These are phyloP conservation scores for Pseudobourletiella spinata DNA, from an alignment of 1,140 invertebrate genomes.

Conservation along the genomic window DNA sequence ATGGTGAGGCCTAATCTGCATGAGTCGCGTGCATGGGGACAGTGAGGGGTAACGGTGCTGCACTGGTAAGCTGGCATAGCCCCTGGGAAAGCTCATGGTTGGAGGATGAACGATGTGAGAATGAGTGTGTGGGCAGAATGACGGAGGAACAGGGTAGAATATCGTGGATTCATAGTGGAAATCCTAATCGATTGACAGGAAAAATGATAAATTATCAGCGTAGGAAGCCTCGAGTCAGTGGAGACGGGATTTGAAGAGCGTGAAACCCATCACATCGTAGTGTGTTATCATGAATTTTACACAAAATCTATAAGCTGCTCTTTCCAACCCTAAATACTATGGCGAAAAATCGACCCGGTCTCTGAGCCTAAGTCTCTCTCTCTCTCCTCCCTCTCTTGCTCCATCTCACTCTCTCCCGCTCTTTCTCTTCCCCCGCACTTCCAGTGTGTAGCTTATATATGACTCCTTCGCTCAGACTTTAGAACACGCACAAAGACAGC, in stretches of 20 bases:
- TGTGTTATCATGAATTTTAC: slow-evolving; percentile 31
- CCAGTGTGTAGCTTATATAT: too few relatives aligned
- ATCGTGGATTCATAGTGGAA: slow-evolving; percentile 22
- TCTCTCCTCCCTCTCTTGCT: neutral
- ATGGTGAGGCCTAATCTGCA: too few relatives aligned
- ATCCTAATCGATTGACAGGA: slow-evolving; percentile 33
- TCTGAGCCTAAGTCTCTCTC: neutral
- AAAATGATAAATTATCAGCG: slow-evolving; percentile 36
- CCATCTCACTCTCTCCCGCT: neutral
- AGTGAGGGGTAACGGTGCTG: neutral
- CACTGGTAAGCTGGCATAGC: neutral
- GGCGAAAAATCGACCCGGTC: slow-evolving; percentile 2
- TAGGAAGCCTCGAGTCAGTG: slow-evolving; percentile 5
- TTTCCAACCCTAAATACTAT: neutral
- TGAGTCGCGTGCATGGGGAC: neutral
- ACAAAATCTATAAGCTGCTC: slow-evolving; percentile 24
- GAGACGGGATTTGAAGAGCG: slow-evolving; percentile 27
- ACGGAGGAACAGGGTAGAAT: slow-evolving; percentile 10
- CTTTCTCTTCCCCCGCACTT: neutral
- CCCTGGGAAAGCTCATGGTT: neutral
- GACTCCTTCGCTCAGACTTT: too few relatives aligned
- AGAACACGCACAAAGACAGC: too few relatives aligned
- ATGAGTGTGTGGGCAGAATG: slow-evolving; percentile 9
- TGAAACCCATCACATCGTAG: slow-evolving; percentile 26
- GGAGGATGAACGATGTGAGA: neutral